Evolutionary conservation across 1,140 invertebrate species (phyloP).

Genomic region (Euglossa dilemma): DNA sequence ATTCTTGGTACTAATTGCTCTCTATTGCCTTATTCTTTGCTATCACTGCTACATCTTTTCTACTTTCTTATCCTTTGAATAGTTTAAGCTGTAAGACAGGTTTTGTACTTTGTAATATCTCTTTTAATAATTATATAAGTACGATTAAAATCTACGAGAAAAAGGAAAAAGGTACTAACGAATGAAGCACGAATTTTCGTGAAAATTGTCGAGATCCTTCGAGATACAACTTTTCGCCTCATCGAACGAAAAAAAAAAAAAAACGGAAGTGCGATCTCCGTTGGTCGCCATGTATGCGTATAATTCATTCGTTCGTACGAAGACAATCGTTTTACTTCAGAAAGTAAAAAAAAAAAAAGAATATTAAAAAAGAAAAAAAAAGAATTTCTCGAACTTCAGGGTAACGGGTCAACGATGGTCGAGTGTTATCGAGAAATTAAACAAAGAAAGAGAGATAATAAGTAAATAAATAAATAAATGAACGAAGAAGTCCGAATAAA

Average conservation of each 20-base stretch:
- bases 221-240: not conserved
- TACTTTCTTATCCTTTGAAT: constrained; percentile 2
- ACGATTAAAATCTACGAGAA: not conserved
- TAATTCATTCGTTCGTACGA: constrained; percentile 38
- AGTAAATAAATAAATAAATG: constrained; percentile 1
- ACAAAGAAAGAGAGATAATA: constrained; percentile 1
- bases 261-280: not conserved
- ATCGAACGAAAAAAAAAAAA: not conserved
- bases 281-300: not conserved
- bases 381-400: constrained; percentile 23
- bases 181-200: not conserved
- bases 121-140: too few relatives aligned
- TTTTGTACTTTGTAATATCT: constrained; percentile 6
- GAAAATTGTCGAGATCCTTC: not conserved
- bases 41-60: constrained; percentile 1
- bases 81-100: not conserved
- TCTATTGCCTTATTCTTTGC: not conserved
- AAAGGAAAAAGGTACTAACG: not conserved
- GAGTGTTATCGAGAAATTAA: constrained; percentile 5
- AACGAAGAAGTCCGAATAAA: constrained; percentile 14
- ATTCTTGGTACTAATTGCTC: not conserved
- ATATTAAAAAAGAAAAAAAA: not conserved
- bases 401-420: constrained; percentile 36
- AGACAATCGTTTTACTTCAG: constrained; percentile 70
- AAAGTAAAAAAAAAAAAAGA: constrained; percentile 50